phyloP scores from a whole-genome alignment of 2,797 vertebrate species.

The Decapterus maruadsi region DNA sequence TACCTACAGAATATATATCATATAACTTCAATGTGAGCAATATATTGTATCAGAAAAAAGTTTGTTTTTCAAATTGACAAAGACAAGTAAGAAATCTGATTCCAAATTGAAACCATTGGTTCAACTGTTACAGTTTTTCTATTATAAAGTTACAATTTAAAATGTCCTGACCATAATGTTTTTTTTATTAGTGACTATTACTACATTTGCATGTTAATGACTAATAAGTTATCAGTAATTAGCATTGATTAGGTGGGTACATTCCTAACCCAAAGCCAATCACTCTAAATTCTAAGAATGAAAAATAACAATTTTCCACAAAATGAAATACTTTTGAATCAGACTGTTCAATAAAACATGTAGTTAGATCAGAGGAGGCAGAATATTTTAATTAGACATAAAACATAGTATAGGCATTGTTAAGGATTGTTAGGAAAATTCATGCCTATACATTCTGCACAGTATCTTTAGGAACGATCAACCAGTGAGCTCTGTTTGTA shows the following conservation, averaged over 20 bases:
- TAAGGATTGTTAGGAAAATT: not conserved
- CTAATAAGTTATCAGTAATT: not conserved
- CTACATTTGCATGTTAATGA: not conserved
- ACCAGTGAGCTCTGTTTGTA: not conserved
- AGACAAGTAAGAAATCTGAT: no score
- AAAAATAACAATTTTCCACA: not conserved
- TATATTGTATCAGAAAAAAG: no score
- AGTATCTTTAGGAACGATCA: constrained; percentile 4
- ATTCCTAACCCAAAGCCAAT: not conserved
- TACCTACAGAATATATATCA: no score
- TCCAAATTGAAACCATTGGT: no score
- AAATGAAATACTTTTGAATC: not conserved
- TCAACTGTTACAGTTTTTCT: not conserved
- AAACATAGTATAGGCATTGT: not conserved
- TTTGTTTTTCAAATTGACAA: no score
- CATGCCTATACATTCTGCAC: not conserved
- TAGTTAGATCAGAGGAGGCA: not conserved
- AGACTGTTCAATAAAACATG: not conserved
- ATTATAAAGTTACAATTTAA: no score
- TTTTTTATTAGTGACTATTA: no score
- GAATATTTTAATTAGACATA: not conserved
- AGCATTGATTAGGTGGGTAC: not conserved
- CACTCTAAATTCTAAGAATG: not conserved
- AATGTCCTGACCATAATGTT: no score
- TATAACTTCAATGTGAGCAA: no score